Conservation (phyloP, 2,113 vertebrate genomes). For the human region DNA sequence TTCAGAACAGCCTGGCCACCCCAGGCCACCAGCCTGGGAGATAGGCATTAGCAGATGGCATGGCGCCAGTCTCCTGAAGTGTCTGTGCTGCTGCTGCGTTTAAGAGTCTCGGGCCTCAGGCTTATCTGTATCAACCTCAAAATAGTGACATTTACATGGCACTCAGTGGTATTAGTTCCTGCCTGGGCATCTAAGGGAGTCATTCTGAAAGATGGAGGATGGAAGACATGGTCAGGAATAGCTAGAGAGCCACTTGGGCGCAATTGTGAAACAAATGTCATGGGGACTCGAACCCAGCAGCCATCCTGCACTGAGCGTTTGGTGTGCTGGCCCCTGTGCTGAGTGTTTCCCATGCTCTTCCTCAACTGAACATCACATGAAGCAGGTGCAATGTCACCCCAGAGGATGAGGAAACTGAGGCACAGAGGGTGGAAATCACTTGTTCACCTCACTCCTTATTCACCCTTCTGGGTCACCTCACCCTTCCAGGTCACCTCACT, state of each 20-base stretch:
- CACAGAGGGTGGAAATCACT: neutral
- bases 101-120: neutral
- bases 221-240: neutral
- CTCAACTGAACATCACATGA: neutral
- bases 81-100: neutral
- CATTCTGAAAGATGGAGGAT: neutral
- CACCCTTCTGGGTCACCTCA: neutral
- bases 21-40: neutral
- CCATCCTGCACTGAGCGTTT: neutral
- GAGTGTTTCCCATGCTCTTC: neutral
- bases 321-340: rapidly evolving
- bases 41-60: neutral
- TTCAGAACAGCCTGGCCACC: neutral
- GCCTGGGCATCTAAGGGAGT: no score
- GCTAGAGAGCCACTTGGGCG: neutral
- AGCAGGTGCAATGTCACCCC: no score
- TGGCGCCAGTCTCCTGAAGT: neutral
- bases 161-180: neutral
- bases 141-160: rapidly evolving
- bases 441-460: neutral
- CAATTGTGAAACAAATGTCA: rapidly evolving
- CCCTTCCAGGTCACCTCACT: neutral
- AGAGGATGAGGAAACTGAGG: neutral
- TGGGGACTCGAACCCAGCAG: neutral
- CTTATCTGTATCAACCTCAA: neutral